Base-by-base conservation (phyloP, 2,797 vertebrate genomes). In the Centroberyx gerrardi region DNA sequence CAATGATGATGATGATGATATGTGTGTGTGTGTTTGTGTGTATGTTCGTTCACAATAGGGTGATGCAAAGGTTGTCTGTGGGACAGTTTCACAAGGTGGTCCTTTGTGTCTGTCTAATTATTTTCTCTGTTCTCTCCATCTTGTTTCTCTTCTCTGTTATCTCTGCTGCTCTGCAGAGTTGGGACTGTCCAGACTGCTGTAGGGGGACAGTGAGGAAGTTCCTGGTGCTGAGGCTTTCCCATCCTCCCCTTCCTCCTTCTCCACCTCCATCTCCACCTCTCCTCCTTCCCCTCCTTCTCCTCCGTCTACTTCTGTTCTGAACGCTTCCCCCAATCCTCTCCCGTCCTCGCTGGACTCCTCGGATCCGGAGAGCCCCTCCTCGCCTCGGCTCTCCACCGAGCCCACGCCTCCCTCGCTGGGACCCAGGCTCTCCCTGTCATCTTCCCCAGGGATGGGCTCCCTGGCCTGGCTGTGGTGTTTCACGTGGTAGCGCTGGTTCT, bases 401-500 rank as follows among this genome's bases (percentile, higher is more conserved):
- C 74, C 66, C 3, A 22, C 1, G 4, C 81, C 84, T 27, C 69
- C 72, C 5, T 86, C 86, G 2, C 68, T 68, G 38, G 85, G 84
- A 28, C 86, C 85, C 0, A 2, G 69, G 67, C 80, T 86, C 14
- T 81, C 85, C 28, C 28, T 1, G 40, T 87, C 87, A 1, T 86
- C 91, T 56, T 86, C 88, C 8, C 59, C 86, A 0, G 63, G 93
- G 10, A 14, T 4, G 0, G 96, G 86, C 76, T 97, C 96, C 89
- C 96, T 95, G 91, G 94, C 85, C 83, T 96, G 97, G 61, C 98
- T 97, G 0, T 99, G 98, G 86, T 99, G 98, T 91, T 99, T 99
- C 80, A 99, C 97, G 0, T 99, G 98, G 92, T 99, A 99, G 74
- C 98, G 96, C 74, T 99, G 98, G 92, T 99, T 99, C 95, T 99